A percentile compares a stretch with the other conserved stretches of the same genome.
These are phyloP conservation scores for Spatulosminthurus flaviceps DNA, from an alignment of 2,888 invertebrate species.

Conservation along the genomic window DNA sequence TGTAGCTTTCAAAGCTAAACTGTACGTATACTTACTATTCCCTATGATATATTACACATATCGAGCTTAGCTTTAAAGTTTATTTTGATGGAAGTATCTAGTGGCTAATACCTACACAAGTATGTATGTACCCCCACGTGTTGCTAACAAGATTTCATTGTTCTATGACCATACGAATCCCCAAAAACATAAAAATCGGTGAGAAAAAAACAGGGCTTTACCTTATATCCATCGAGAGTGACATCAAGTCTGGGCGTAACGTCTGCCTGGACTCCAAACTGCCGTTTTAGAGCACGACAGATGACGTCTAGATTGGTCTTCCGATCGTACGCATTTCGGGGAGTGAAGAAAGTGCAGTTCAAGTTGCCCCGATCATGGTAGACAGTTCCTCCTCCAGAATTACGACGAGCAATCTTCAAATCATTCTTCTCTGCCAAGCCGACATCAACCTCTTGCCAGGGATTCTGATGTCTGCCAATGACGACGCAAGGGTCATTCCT, in stretches of 20 bases:
- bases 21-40: no score
- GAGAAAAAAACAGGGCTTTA: conserved; percentile 66
- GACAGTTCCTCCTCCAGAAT: conserved; percentile 95
- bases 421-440: conserved; percentile 73
- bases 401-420: conserved; percentile 83
- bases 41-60: no score
- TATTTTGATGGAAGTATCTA: no score
- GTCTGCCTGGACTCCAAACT: conserved; percentile 80
- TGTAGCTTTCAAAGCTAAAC: no score
- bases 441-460: conserved; percentile 91
- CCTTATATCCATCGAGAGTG: conserved; percentile 80
- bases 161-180: no score
- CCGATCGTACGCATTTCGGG: conserved; percentile 82
- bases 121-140: background rate
- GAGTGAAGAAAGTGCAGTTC: conserved; percentile 91
- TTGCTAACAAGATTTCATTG: background rate
- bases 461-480: conserved; percentile 96
- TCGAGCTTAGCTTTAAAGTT: no score
- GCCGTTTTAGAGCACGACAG: conserved; percentile 80
- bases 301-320: conserved; percentile 88
- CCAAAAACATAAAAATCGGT: background rate
- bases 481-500: conserved; percentile 93
- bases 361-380: conserved; percentile 95
- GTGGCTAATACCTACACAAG: no score
- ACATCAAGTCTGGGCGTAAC: conserved; percentile 89